phyloP scores from a whole-genome alignment of 2,888 invertebrate genomes.

The Drosophila seclusa region DNA sequence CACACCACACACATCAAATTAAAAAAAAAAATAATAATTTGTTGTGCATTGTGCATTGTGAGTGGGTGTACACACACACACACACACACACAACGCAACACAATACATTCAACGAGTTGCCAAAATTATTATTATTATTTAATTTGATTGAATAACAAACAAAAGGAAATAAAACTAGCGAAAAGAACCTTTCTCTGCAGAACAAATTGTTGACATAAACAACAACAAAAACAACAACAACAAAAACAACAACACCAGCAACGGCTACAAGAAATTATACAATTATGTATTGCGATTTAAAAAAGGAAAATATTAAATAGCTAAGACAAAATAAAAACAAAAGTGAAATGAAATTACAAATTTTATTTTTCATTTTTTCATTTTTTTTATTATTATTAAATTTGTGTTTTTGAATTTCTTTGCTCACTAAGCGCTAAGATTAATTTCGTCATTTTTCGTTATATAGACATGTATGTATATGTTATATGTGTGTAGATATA shows the following conservation, averaged over 20 bases:
- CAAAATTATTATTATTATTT: slow-evolving; percentile 17
- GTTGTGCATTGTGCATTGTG: too few relatives aligned
- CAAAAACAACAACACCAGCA: slow-evolving; percentile 1
- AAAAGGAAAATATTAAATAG: slow-evolving; percentile 30
- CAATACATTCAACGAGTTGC: slow-evolving; percentile 10
- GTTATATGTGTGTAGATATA: not conserved
- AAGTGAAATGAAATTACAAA: slow-evolving; percentile 7
- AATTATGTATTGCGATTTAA: slow-evolving; percentile 13
- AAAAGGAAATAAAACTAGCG: not conserved
- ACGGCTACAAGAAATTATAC: slow-evolving; percentile 3
- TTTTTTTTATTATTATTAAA: not conserved
- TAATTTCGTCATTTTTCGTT: slow-evolving; percentile 2
- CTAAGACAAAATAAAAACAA: slow-evolving; percentile 35
- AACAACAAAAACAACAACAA: not conserved
- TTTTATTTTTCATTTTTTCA: not conserved
- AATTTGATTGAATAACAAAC: not conserved
- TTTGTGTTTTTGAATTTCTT: slow-evolving; percentile 1
- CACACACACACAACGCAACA: not conserved
- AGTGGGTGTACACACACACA: not conserved
- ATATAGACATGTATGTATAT: not conserved
- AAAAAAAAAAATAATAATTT: too few relatives aligned
- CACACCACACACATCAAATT: too few relatives aligned
- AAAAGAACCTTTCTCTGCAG: slow-evolving; percentile 81
- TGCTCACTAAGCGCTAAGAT: slow-evolving; percentile 1
- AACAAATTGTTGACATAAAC: not conserved